Evolutionary conservation across 2,113 vertebrate genomes (phyloP), one percentile per base, ranked within the genome.

Genomic region (Erythrolamprus reginae): DNA sequence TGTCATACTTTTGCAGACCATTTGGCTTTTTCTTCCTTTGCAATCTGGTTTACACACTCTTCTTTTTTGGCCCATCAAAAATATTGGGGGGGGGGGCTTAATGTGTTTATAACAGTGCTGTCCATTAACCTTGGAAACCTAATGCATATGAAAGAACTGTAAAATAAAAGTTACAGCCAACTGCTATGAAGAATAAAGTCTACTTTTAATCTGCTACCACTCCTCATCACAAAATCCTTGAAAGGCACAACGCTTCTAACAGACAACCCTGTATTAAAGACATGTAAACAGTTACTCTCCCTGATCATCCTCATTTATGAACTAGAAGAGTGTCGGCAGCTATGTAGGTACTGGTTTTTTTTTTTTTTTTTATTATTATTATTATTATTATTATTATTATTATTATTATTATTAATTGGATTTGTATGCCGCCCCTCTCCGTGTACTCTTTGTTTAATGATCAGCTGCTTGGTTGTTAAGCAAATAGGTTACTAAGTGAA

Each of bases 251-350:
- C 88, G 45, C 82, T 82, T 48, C 21, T 42, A 13, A 89, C 45
- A n/a, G 70, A 13, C 38, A 90, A 48, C 47, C 56, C 4, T 89
- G 52, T 65, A 50, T 82, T 86, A 86, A 70, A 90, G 83, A 90
- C 47, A 28, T 42, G 89, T n/a, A n/a, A 89, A 38, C 53, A 88
- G 83, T 90, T 89, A 87, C 48, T 65, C 58, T 52, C 48, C 42
- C 77, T 65, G 24, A 24, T 52, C 48, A 83, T 61, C 48, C n/a
- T 21, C 89, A 82, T 58, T 58, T 53, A 65, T 82, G 48, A 26
- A 88, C 19, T 58, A 93, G 92, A 92, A 89, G 88, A 53, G 42
- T 28, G 87, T 89, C 91, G 86, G 89, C 89, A 93, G 92, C 53
- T 90, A 95, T 92, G 42, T 19, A 9, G 33, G 33, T 42, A 77